These are phyloP conservation scores for Idaea biselata DNA, from an alignment of 2,888 invertebrate species.

Conservation along the genomic window DNA sequence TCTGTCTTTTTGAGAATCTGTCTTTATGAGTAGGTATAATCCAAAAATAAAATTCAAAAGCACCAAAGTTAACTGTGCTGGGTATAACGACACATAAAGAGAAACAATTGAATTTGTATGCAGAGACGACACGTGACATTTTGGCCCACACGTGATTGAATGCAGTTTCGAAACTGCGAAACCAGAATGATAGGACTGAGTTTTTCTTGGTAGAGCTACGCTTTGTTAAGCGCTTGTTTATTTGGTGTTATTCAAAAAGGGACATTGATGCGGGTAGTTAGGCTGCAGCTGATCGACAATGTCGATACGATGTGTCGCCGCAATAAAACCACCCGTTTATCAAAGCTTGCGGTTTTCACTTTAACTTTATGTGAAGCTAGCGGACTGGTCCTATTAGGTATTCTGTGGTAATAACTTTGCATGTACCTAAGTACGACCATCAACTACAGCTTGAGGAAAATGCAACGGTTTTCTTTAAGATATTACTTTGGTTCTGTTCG, in stretches of 20 bases:
- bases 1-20: too few species aligned
- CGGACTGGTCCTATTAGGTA: constrained; percentile 4
- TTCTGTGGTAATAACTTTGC: constrained; percentile 3
- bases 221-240: constrained; percentile 17
- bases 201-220: constrained; percentile 14
- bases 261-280: constrained; percentile 35
- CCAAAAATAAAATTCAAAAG: background rate
- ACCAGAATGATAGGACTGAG: constrained; percentile 22
- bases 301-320: constrained; percentile 34
- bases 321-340: constrained; percentile 40
- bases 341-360: constrained; percentile 41
- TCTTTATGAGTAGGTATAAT: too few species aligned
- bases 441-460: background rate
- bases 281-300: constrained; percentile 40
- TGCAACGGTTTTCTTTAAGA: background rate
- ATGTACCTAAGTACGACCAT: background rate
- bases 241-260: constrained; percentile 31
- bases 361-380: constrained; percentile 15
- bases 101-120: constrained; percentile 15
- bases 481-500: background rate
- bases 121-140: constrained; percentile 19
- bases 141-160: constrained; percentile 22
- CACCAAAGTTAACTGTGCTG: background rate
- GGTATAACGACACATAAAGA: background rate
- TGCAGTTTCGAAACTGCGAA: constrained; percentile 17